Percentiles rank a stretch among this genome's conserved stretches.
phyloP scores from a whole-genome alignment of 2,888 invertebrate genomes.

The Seira ritae region DNA sequence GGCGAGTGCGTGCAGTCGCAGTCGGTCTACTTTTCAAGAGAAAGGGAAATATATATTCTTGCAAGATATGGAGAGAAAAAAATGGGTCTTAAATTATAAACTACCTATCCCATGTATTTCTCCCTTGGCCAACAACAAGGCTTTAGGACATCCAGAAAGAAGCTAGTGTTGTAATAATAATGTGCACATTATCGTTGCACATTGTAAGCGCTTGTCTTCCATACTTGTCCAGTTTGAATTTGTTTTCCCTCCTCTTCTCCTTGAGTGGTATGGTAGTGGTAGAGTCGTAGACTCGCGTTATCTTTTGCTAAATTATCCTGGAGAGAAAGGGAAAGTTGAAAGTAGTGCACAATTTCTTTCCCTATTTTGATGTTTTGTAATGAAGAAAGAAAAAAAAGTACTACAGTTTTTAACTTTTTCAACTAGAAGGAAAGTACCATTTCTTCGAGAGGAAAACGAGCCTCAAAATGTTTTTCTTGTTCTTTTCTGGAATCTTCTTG shows the following conservation, averaged over 20 bases:
- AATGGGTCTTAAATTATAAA: constrained; percentile 47
- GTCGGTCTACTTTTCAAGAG: too few relatives aligned
- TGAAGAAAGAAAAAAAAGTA: too few relatives aligned
- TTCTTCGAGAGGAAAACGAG: background rate
- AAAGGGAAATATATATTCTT: background rate
- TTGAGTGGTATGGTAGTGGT: too few relatives aligned
- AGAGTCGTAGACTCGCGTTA: constrained; percentile 40
- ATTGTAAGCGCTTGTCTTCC: constrained; percentile 15
- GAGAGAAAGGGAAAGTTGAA: background rate
- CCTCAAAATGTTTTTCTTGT: background rate
- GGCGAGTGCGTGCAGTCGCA: background rate
- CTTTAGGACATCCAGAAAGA: constrained; percentile 20
- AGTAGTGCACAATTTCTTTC: background rate
- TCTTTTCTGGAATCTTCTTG: background rate
- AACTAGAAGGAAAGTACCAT: constrained; percentile 11
- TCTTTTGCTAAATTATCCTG: constrained; percentile 49
- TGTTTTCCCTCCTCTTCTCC: too few relatives aligned
- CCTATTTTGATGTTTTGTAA: background rate
- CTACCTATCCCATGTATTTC: constrained; percentile 8
- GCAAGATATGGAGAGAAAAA: background rate
- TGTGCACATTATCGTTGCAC: constrained; percentile 52
- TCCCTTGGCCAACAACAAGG: constrained; percentile 14
- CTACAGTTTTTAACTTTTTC: too few relatives aligned
- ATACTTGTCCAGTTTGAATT: too few relatives aligned
- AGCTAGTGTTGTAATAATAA: constrained; percentile 50